A percentile compares a stretch with the other conserved stretches of the same genome.
These are phyloP conservation scores for Rhopalosiphum padi DNA, from an alignment of 1,140 invertebrate genomes.

Conservation along the genomic window DNA sequence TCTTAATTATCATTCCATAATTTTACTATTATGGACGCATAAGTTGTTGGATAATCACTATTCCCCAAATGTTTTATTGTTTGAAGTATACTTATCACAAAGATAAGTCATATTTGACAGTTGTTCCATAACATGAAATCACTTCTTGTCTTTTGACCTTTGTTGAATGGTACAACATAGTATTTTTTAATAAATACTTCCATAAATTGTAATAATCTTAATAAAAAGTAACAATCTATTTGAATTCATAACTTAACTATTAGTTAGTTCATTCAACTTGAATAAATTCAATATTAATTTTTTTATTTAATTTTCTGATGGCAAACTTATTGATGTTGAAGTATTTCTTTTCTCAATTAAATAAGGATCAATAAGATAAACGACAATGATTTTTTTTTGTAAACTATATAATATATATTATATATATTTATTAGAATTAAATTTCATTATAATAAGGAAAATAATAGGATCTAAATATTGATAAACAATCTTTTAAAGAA, in stretches of 20 bases:
- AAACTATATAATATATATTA: conserved; percentile 27
- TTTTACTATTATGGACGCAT: background rate
- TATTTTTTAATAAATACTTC: background rate
- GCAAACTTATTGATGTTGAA: background rate
- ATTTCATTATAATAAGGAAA: conserved; percentile 45
- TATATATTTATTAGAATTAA: conserved; percentile 49
- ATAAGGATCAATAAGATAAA: background rate
- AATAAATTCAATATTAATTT: background rate
- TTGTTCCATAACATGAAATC: background rate
- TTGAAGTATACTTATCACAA: conserved; percentile 12
- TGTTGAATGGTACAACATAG: background rate
- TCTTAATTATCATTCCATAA: background rate
- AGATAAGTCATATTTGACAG: conserved; percentile 28
- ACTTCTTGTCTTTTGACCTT: background rate
- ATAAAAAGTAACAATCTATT: background rate
- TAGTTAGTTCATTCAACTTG: background rate
- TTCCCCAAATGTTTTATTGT: background rate
- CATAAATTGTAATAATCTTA: background rate
- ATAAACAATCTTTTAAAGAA: conserved; percentile 25
- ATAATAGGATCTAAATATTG: conserved; percentile 30
- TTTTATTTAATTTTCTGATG: background rate
- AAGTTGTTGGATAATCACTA: background rate
- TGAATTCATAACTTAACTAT: background rate
- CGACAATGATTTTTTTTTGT: background rate
- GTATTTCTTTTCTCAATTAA: background rate